phyloP scores from a whole-genome alignment of 2,888 invertebrate species.

The Leptinotarsa juncta region DNA sequence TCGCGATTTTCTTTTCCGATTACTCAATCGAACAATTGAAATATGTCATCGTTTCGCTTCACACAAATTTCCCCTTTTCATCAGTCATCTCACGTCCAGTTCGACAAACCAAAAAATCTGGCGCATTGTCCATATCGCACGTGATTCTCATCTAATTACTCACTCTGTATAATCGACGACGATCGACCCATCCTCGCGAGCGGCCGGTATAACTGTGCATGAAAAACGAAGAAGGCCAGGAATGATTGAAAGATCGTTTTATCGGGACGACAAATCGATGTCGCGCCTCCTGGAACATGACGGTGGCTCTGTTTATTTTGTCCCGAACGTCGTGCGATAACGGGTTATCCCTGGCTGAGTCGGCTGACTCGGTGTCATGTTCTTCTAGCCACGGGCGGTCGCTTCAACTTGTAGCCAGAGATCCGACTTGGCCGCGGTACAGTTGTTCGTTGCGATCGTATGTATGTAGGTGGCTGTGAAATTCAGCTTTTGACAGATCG shows the following conservation, averaged over 20 bases:
- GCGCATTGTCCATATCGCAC: constrained; percentile 42
- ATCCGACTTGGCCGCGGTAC: constrained; percentile 45
- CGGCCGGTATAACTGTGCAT: constrained; percentile 22
- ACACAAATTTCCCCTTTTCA: constrained; percentile 28
- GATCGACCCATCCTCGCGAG: constrained; percentile 31
- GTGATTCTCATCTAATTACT: constrained; percentile 37
- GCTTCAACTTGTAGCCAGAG: constrained; percentile 41
- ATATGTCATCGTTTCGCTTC: background rate
- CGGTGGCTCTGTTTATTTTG: constrained; percentile 22
- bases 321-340: constrained; percentile 23
- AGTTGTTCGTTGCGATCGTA: constrained; percentile 55
- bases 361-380: constrained; percentile 32
- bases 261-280: constrained; percentile 41
- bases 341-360: constrained; percentile 2
- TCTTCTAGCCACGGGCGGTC: constrained; percentile 20
- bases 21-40: constrained; percentile 1
- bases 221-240: constrained; percentile 35
- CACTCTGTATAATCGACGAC: constrained; percentile 31
- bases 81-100: constrained; percentile 29
- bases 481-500: constrained; percentile 40
- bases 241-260: constrained; percentile 54
- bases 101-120: constrained; percentile 30
- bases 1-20: background rate
- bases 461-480: constrained; percentile 53
- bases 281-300: constrained; percentile 36